Conservation (phyloP, 2,888 invertebrate genomes). For the Hypsopygia costalis region DNA sequence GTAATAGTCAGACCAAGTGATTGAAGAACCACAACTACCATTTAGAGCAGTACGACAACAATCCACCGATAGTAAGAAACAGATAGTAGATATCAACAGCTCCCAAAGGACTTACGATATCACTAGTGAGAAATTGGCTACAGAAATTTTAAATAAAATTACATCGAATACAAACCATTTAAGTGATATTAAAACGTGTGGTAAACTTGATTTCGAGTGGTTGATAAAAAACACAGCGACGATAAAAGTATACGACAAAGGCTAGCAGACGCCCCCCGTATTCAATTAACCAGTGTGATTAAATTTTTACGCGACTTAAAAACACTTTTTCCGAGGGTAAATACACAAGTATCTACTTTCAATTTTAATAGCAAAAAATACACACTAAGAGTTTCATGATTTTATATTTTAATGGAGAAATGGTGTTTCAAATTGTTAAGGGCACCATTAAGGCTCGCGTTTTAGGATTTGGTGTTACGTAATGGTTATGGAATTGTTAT, state of each 20-base stretch:
- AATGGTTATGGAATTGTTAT: constrained; percentile 19
- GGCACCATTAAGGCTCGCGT: constrained; percentile 22
- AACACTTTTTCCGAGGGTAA: constrained; percentile 34
- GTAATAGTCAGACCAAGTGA: no score
- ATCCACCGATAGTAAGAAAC: no score
- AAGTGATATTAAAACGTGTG: no score
- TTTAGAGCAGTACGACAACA: no score
- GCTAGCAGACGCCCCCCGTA: constrained; percentile 24
- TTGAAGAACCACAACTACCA: no score
- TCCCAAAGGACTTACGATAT: no score
- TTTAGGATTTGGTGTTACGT: constrained; percentile 25
- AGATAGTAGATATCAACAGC: no score
- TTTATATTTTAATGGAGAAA: constrained; percentile 57
- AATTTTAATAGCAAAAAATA: constrained; percentile 45
- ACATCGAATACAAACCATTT: no score
- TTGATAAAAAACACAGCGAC: constrained; percentile 19
- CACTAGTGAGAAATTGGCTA: no score
- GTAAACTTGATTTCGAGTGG: no score
- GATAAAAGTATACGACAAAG: constrained; percentile 37
- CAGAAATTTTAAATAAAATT: no score
- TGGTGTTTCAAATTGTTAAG: constrained; percentile 49
- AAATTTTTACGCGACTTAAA: constrained; percentile 58
- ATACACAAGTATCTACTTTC: constrained; percentile 26
- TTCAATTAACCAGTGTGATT: constrained; percentile 51
- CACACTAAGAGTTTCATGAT: constrained; percentile 42